Evolutionary conservation across 53 echinoderm and acorn worm genomes (phyloP), one percentile per base, ranked within the genome.

Genomic region (Pentamera pediparva): DNA sequence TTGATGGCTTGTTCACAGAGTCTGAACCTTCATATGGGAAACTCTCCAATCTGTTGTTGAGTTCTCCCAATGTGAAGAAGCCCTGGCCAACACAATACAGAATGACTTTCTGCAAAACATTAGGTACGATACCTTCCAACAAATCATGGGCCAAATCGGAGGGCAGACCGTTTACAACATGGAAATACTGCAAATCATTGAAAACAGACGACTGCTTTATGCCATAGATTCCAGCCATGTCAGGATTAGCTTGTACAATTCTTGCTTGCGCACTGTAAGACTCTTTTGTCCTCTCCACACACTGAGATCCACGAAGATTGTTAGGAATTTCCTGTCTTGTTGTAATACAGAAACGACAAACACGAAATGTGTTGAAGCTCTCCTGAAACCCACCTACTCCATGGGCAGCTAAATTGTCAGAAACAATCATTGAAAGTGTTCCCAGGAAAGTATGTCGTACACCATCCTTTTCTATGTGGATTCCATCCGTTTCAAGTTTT

Each of bases 21-120:
- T 80, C 80, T 59, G 32, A 34, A 32, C 43, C 73, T 10, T 59
- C 17, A 28, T 80, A 80, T 18, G 64, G 27, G 56, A 83, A 83
- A 6, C 4, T 33, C 0, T 32, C 35, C n/a, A 83, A n/a, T 45
- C 51, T n/a, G 19, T 41, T 18, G 32, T 83, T 83, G 13, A 83
- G 32, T 38, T 53, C 35, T 18, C 38, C 11, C 4, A 83, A 41
- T 32, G 83, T 37, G 35, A 76, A 83, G 32, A 39, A 83, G 17
- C 47, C 83, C 32, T 77, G 22, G 7, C n/a, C 13, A 11, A 83
- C 83, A 83, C 76, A 76, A 38, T 83, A 45, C 1, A 34, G 39
- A 34, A 65, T 65, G 22, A 65, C 67, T 17, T 65, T 65, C 25
- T 65, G 20, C 40, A 65, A 13, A n/a, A 39, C 67, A 65, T 20